phyloP scores from a whole-genome alignment of 2,797 vertebrate species.

The Poecilia picta region DNA sequence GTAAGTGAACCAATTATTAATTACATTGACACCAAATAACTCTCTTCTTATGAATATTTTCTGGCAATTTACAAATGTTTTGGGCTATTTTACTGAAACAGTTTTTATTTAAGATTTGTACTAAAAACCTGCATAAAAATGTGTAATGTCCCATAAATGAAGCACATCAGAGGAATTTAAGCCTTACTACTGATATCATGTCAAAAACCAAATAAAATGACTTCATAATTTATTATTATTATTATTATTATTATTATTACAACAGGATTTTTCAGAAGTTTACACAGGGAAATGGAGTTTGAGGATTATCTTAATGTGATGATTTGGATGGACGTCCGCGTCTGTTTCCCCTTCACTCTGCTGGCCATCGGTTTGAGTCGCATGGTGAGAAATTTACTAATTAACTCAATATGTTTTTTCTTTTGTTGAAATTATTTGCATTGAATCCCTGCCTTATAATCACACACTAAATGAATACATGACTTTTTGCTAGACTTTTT shows the following conservation, averaged over 20 bases:
- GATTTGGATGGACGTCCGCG: conserved; percentile 16
- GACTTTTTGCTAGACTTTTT: background rate
- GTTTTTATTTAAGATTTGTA: background rate
- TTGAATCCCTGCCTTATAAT: background rate
- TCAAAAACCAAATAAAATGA: background rate
- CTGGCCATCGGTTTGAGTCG: conserved; percentile 8
- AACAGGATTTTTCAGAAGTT: background rate
- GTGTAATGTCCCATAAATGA: background rate
- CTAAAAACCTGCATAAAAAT: background rate
- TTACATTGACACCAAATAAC: background rate
- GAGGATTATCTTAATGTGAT: background rate
- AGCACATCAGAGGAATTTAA: background rate
- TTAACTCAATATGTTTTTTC: background rate
- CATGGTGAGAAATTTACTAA: conserved; percentile 1
- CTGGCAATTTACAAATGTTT: background rate
- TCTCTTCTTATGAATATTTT: background rate
- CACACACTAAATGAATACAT: background rate
- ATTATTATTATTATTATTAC: too few relatives aligned
- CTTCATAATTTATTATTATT: background rate
- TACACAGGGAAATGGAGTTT: background rate
- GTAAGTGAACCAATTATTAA: background rate
- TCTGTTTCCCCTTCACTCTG: conserved; percentile 19
- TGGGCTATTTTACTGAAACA: background rate
- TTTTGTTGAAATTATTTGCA: background rate
- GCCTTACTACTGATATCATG: background rate